Base-by-base conservation (phyloP, 2,113 vertebrate genomes). In the Rhegmatorhina hoffmannsi region DNA sequence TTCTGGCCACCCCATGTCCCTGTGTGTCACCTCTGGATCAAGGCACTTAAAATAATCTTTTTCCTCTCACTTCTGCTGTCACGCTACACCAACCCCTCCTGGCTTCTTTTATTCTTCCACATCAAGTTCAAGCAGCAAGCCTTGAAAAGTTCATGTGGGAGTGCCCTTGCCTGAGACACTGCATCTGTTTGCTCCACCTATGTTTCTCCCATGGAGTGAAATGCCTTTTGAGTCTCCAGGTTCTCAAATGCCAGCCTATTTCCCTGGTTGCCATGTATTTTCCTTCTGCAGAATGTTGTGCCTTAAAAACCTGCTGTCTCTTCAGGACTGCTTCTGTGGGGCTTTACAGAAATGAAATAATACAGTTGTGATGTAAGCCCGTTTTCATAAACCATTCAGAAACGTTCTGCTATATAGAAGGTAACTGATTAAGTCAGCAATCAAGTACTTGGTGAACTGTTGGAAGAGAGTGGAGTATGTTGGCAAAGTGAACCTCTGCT, bases 81-180 rank as follows among this genome's bases (percentile, higher is more conserved):
- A 19, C 0, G 0, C 34, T 79, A 20, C n/a, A 34, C 34, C 46
- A 84, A 1, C 46, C 49, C 36, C 46, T 87, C 1, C 0, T 7
- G 8, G 23, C 40, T 82, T 74, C 63, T 38, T 74, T 92, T 77
- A 10, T 47, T 83, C 68, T 80, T 84, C 46, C 50, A 70, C 44
- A 11, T 86, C 55, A 56, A 11, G 40, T 86, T 78, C 55, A 66
- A 73, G 81, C 53, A n/a, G 64, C 43, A 50, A 55, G 24, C 73
- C 91, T 92, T 50, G 59, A 70, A 85, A 70, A 80, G 53, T 24
- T 29, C 56, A 20, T 0, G 1, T 73, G 70, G 34, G 28, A n/a
- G 38, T 70, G 59, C 31, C 59, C 28, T 81, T 3, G 2, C 43
- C 50, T 74, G 75, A 69, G 40, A 58, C 5, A 7, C 63, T 33